Evolutionary conservation across 2,797 vertebrate species (phyloP), one percentile per base, ranked within the genome.

Genomic region (Antrozous pallidus): DNA sequence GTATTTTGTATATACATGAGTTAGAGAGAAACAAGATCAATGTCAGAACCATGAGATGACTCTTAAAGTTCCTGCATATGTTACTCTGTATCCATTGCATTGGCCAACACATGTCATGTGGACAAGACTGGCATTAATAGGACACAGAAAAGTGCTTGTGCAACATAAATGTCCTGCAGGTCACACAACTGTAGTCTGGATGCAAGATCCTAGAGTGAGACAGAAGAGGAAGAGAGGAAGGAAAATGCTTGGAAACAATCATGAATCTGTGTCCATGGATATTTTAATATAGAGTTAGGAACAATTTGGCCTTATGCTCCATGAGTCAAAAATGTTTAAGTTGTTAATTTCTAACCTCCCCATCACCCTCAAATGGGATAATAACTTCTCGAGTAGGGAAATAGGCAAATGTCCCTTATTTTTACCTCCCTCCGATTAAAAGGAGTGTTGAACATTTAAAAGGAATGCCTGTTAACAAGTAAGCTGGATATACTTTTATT

Each of bases 151-250:
- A 10, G 2, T 11, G 20, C 3, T 18, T 28, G 7, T 88, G 5
- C 8, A 13, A 61, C 1, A 31, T 13, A 26, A 9, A 77, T 36
- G 0, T 65, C 78, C 67, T 78, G 5, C 31, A 70, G 61, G 26
- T 45, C 26, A 38, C 8, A 33, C 0, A 33, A 9, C 33, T 61
- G 2, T 10, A 49, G 0, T 14, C 47, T 61, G 14, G 1, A 22
- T 33, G 9, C 20, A 14, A 78, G 17, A 24, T 31, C 22, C 6
- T 69, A 42, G n/a, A 58, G 36, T 4, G n/a, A 38, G 28, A n/a
- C 6, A 11, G 20, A 1, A 1, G 6, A 6, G 5, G 8, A 38
- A 3, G 1, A 0, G 1, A 18, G 9, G 8, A 51, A 36, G 78
- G 22, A 36, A 77, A 81, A 75, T 88, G 10, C 40, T 54, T 81